phyloP scores from a whole-genome alignment of 2,113 vertebrate genomes.

The Aviceda subcristata region DNA sequence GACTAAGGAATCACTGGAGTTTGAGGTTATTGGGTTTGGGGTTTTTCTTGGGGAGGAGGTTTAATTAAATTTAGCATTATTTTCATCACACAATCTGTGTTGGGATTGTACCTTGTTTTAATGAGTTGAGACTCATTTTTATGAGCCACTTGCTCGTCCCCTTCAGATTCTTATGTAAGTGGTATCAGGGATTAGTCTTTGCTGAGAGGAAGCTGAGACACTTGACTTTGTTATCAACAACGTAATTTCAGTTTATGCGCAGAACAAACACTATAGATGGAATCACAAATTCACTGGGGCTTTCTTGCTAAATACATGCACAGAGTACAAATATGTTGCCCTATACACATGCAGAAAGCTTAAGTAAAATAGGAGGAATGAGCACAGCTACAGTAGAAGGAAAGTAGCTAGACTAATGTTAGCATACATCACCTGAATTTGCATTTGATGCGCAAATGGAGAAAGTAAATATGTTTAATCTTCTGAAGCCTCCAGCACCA shows the following conservation, averaged over 20 bases:
- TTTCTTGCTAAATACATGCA: background rate
- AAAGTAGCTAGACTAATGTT: background rate
- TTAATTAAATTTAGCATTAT: background rate
- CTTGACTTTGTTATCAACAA: background rate
- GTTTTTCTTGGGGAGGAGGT: rapidly evolving
- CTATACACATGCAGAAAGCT: rapidly evolving
- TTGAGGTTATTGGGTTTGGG: background rate
- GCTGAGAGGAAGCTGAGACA: background rate
- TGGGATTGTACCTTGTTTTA: background rate
- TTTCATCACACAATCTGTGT: background rate
- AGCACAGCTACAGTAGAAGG: background rate
- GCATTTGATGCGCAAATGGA: background rate
- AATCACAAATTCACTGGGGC: background rate
- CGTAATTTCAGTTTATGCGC: background rate
- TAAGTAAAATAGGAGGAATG: background rate
- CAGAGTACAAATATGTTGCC: background rate
- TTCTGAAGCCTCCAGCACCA: background rate
- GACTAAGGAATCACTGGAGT: background rate
- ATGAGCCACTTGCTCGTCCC: background rate
- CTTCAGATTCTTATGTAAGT: background rate
- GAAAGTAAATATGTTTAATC: background rate
- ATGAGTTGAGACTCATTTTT: background rate
- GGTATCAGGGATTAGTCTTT: background rate
- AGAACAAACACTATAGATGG: background rate
- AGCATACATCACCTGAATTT: background rate